These are phyloP conservation scores for Lytechinus variegatus DNA, from an alignment of 35 echinoderm and acorn worm species.

Conservation along the genomic window DNA sequence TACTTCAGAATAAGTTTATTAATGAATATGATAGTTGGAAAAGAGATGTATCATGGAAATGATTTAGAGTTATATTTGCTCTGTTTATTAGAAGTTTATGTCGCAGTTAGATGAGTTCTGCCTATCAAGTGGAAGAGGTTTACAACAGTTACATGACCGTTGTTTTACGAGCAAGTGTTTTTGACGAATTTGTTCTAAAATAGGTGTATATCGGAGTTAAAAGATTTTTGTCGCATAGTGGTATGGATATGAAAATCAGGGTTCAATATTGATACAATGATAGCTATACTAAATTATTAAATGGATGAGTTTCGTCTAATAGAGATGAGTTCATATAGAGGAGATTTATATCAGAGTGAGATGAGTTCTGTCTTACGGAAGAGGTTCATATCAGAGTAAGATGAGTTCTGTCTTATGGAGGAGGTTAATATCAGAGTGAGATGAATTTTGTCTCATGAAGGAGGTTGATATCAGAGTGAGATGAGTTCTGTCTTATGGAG, in stretches of 20 bases:
- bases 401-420: not conserved
- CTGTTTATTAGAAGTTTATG: too few relatives aligned
- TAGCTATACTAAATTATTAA: too few relatives aligned
- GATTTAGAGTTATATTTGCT: too few relatives aligned
- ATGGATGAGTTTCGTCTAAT: not conserved
- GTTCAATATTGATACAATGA: too few relatives aligned
- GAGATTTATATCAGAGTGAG: not conserved
- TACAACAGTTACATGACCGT: not conserved
- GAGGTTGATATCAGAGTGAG: not conserved
- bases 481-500: not conserved
- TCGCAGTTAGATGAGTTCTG: not conserved
- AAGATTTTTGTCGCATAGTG: not conserved
- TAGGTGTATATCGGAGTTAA: not conserved
- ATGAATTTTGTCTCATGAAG: not conserved
- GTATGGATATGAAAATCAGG: too few relatives aligned
- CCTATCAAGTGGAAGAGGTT: not conserved
- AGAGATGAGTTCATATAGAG: not conserved
- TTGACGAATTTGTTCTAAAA: not conserved
- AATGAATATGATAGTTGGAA: too few relatives aligned
- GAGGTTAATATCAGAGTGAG: not conserved
- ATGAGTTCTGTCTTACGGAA: not conserved
- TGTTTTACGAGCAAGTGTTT: not conserved
- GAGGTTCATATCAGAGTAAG: not conserved
- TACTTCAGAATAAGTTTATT: too few relatives aligned
- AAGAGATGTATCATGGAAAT: too few relatives aligned